phyloP scores from a whole-genome alignment of 2,888 invertebrate genomes.

The Cheilosia pagana region DNA sequence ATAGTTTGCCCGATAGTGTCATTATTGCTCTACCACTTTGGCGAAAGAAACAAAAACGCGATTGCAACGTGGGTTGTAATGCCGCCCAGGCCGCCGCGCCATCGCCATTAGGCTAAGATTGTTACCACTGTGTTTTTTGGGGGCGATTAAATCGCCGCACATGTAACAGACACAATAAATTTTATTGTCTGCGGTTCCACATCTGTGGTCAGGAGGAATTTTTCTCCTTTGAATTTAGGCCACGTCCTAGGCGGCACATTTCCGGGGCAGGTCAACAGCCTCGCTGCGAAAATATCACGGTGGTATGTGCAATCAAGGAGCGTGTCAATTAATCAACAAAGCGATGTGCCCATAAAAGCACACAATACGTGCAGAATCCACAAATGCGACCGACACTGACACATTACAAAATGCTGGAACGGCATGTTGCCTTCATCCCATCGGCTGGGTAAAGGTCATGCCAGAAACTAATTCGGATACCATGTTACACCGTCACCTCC shows the following conservation, averaged over 20 bases:
- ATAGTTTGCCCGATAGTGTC: slow-evolving; percentile 49
- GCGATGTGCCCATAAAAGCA: slow-evolving; percentile 6
- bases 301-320: neutral
- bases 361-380: slow-evolving; percentile 5
- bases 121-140: slow-evolving; percentile 36
- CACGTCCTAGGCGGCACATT: slow-evolving; percentile 1
- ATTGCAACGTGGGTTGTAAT: slow-evolving; percentile 34
- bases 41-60: slow-evolving; percentile 44
- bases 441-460: slow-evolving; percentile 48
- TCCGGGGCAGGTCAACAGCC: neutral
- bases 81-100: neutral
- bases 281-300: no score
- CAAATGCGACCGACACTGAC: slow-evolving; percentile 21
- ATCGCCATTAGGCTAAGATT: slow-evolving; percentile 4
- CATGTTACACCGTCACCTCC: slow-evolving; percentile 21
- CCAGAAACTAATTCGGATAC: slow-evolving; percentile 35
- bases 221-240: slow-evolving; percentile 16
- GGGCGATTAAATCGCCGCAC: slow-evolving; percentile 52
- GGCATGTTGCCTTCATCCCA: neutral
- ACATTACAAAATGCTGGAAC: slow-evolving; percentile 5
- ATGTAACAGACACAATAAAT: slow-evolving; percentile 43
- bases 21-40: slow-evolving; percentile 50
- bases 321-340: slow-evolving; percentile 20
- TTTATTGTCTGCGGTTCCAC: slow-evolving; percentile 65
- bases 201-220: slow-evolving; percentile 63